A percentile compares a stretch with the other conserved stretches of the same genome.
phyloP scores from a whole-genome alignment of 2,888 invertebrate genomes.

The Eustalomyia histrio region DNA sequence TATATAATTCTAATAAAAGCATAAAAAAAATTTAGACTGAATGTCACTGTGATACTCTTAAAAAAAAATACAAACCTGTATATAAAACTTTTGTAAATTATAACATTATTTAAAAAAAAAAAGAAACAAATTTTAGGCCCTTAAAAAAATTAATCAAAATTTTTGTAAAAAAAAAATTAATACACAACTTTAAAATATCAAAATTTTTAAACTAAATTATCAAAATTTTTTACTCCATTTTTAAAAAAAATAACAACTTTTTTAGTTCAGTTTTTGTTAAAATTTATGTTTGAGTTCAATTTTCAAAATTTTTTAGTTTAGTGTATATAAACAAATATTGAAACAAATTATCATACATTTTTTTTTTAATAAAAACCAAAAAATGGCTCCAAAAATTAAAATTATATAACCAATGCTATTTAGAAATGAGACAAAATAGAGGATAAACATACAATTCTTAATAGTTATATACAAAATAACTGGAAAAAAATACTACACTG shows the following conservation, averaged over 20 bases:
- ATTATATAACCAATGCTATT: not conserved
- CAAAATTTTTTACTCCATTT: conserved; percentile 64
- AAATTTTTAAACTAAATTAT: conserved; percentile 58
- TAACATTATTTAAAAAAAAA: conserved; percentile 43
- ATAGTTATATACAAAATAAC: not conserved
- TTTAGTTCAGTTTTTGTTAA: conserved; percentile 2
- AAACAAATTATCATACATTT: conserved; percentile 19
- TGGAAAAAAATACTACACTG: conserved; percentile 10
- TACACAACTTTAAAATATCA: conserved; percentile 40
- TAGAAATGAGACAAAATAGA: not conserved
- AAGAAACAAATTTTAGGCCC: conserved; percentile 72
- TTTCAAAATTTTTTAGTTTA: conserved; percentile 6
- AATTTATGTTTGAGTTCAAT: conserved; percentile 22
- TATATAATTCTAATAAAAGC: conserved; percentile 77
- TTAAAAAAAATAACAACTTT: conserved; percentile 21
- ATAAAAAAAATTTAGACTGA: conserved; percentile 75
- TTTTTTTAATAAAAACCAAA: conserved; percentile 20
- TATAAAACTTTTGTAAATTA: conserved; percentile 76
- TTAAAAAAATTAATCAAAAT: conserved; percentile 69
- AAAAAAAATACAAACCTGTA: conserved; percentile 58
- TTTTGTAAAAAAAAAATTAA: conserved; percentile 67
- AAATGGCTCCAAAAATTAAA: conserved; percentile 62
- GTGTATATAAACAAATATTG: conserved; percentile 49
- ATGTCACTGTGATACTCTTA: conserved; percentile 77
- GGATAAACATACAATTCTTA: not conserved